These are phyloP conservation scores for Caenorhabditis elegans DNA, from an alignment of 1,140 invertebrate genomes.

Conservation along the genomic window DNA sequence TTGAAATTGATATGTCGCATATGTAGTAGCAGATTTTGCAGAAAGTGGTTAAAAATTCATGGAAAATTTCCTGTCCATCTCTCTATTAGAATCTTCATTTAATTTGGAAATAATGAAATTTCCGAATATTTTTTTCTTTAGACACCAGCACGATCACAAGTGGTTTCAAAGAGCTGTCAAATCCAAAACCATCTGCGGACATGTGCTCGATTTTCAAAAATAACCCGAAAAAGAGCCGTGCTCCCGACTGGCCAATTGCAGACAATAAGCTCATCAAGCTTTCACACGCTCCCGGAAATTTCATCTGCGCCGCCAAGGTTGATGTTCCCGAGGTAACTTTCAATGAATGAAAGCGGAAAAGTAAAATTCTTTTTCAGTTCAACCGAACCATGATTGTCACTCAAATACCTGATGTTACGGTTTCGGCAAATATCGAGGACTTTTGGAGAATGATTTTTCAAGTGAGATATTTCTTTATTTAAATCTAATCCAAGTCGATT, in stretches of 20 bases:
- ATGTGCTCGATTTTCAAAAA: neutral
- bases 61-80: too few relatives aligned
- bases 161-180: neutral
- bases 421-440: slow-evolving; percentile 67
- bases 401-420: neutral
- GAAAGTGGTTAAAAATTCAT: too few relatives aligned
- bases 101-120: neutral
- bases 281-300: neutral
- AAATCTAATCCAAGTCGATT: neutral
- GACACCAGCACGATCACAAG: neutral
- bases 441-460: slow-evolving; percentile 33
- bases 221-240: neutral
- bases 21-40: too few relatives aligned
- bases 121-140: neutral
- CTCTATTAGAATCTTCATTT: neutral
- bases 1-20: too few relatives aligned
- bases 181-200: neutral
- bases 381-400: neutral
- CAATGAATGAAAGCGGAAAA: too few relatives aligned
- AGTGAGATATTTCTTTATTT: too few relatives aligned
- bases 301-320: neutral
- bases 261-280: neutral
- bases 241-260: neutral
- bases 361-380: neutral
- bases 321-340: neutral